Evolutionary conservation across 2,797 vertebrate species (phyloP), one percentile per base, ranked within the genome.

Genomic region (Brachymystax lenok): DNA sequence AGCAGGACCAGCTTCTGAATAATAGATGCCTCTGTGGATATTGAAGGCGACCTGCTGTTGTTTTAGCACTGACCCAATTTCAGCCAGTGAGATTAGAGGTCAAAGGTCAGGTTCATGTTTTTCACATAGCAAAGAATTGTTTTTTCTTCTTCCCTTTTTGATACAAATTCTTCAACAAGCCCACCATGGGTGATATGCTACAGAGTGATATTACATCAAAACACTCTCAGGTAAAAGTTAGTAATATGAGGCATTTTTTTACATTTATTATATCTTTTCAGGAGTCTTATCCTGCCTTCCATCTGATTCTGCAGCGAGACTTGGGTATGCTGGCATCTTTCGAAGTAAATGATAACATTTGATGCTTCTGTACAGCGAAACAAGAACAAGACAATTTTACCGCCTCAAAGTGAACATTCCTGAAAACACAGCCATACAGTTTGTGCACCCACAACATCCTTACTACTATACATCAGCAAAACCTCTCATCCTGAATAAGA

Each of bases 41-140:
- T 17, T 27, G 40, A 50, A 51, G 46, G 50, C 46, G 5, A 68
- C 66, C 66, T 68, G 66, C 28, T 68, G 66, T 68, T 68, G 66
- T 35, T 71, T 21, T 21, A 21, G 68, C 68, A 35, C 17, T 46
- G 35, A 69, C 35, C 7, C 68, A 69, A 46, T 69, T 69, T n/a
- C 35, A 69, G 19, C 68, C 33, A 21, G 68, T 35, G 68, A 21
- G 30, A 69, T 69, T 35, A 69, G 40, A 46, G 68, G 17, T 69
- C 35, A 46, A 46, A 13, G 33, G 68, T 69, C 68, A 46, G 68
- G 3, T 17, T n/a, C 68, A 69, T 24, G 21, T 63, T 63, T 8
- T 63, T 24, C 8, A 63, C 59, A 24, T 12, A 63, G 59, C 3
- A 63, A 24, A 10, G 1, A 24, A 63, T 63, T 27, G 3, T 63